phyloP scores from a whole-genome alignment of 92 coral and sea anemone species.

The Pocillopora meandrina region DNA sequence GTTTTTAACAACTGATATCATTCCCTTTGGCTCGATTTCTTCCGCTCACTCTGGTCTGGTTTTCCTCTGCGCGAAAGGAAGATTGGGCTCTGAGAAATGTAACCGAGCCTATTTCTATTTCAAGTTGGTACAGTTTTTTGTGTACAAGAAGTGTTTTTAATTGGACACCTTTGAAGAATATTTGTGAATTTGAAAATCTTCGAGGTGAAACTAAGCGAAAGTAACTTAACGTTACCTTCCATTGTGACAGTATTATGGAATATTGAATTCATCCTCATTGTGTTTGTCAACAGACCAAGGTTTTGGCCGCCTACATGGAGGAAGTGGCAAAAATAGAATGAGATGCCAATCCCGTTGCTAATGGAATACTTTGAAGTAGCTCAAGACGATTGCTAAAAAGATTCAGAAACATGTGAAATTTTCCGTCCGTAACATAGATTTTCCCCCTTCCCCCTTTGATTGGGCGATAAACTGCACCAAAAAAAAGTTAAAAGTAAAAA shows the following conservation, averaged over 20 bases:
- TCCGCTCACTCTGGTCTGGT: no score
- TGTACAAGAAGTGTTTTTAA: no score
- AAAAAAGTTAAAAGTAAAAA: no score
- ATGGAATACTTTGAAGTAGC: not conserved
- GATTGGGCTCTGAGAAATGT: no score
- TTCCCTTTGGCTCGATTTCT: no score
- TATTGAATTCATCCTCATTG: not conserved
- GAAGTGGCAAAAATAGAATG: constrained; percentile 69
- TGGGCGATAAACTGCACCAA: not conserved
- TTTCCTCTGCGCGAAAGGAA: no score
- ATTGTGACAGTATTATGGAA: not conserved
- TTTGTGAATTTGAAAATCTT: constrained; percentile 49
- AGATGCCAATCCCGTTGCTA: not conserved
- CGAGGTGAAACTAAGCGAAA: no score
- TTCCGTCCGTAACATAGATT: no score
- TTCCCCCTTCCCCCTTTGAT: not conserved
- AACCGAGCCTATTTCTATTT: no score
- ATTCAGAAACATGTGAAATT: not conserved
- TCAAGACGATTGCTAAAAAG: not conserved
- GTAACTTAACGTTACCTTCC: not conserved
- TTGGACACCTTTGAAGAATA: constrained; percentile 59
- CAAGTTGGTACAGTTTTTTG: no score
- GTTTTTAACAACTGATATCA: no score
- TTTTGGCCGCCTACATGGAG: constrained; percentile 91
- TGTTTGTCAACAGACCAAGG: constrained; percentile 74